Conservation (phyloP, 2,113 vertebrate genomes). For the Prunella himalayana region DNA sequence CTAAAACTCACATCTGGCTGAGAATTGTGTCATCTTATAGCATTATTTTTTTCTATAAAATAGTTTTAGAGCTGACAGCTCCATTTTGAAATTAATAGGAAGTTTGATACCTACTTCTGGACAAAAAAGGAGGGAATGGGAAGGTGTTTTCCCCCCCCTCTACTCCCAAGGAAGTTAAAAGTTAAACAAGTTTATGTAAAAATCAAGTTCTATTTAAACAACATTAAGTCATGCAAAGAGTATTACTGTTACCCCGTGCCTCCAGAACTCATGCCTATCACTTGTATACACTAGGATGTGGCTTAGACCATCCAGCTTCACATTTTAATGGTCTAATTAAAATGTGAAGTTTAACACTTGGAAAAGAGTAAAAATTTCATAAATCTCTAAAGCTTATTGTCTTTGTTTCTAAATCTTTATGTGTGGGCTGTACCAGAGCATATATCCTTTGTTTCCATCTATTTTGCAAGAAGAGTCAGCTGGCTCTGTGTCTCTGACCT, state of each 20-base stretch:
- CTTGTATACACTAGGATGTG: background rate
- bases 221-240: background rate
- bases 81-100: background rate
- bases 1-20: background rate
- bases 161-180: background rate
- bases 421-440: background rate
- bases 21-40: background rate
- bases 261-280: background rate
- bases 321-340: background rate
- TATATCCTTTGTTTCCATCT: background rate
- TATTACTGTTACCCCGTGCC: background rate
- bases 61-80: background rate
- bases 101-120: background rate
- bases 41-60: background rate
- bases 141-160: background rate
- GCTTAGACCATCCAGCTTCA: background rate
- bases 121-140: background rate
- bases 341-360: background rate
- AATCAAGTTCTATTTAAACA: background rate
- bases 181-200: background rate
- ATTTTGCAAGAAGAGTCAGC: background rate
- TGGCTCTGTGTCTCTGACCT: background rate
- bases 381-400: background rate
- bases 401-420: background rate
- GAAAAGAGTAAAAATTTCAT: background rate